A percentile compares a stretch with the other conserved stretches of the same genome.
These are phyloP conservation scores for Trinorchestia longiramus DNA, from an alignment of 1,140 invertebrate genomes.

Conservation along the genomic window DNA sequence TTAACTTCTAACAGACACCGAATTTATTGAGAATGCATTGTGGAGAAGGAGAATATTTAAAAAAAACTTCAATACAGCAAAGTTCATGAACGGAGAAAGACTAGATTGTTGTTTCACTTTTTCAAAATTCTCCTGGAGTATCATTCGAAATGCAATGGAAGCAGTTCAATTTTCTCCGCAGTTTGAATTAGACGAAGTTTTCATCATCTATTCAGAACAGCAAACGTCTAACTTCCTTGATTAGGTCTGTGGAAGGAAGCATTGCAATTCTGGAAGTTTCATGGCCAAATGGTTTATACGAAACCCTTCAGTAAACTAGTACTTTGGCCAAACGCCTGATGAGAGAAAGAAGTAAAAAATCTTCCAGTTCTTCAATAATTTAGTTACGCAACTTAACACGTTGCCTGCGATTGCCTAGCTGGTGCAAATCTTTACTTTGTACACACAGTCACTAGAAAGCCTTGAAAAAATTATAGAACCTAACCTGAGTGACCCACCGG, in stretches of 20 bases:
- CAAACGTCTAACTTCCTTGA: background rate
- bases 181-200: background rate
- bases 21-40: background rate
- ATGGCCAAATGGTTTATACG: background rate
- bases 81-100: background rate
- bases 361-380: too few relatives aligned
- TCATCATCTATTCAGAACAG: background rate
- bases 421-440: too few relatives aligned
- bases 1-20: background rate
- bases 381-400: too few relatives aligned
- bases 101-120: background rate
- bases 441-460: too few relatives aligned
- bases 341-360: too few relatives aligned
- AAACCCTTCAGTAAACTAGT: background rate
- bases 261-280: background rate
- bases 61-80: background rate
- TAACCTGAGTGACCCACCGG: too few relatives aligned
- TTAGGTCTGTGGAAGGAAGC: background rate
- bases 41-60: background rate
- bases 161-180: background rate
- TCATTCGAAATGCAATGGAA: background rate
- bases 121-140: background rate
- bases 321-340: background rate
- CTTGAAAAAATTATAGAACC: too few relatives aligned
- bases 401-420: too few relatives aligned